Evolutionary conservation across 2,888 invertebrate genomes (phyloP).

Genomic region (Drosophila antonietae): DNA sequence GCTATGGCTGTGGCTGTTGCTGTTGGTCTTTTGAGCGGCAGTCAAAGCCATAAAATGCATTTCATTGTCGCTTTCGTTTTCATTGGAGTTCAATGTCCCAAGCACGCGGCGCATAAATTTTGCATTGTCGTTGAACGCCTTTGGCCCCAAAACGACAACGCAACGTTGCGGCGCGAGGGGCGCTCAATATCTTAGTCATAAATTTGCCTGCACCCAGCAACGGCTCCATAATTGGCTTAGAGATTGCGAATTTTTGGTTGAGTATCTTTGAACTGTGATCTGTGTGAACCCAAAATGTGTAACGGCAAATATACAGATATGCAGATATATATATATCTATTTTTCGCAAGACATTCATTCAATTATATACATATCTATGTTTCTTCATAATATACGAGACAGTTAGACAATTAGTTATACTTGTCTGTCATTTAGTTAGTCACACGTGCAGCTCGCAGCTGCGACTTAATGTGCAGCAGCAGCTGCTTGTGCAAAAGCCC

Average conservation of each 20-base stretch:
- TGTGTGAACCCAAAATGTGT: conserved; percentile 44
- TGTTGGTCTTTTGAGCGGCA: conserved; percentile 22
- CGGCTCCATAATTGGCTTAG: conserved; percentile 53
- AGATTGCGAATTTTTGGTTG: conserved; percentile 17
- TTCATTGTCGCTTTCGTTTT: conserved; percentile 77
- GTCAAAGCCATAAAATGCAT: conserved; percentile 59
- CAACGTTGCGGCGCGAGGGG: not conserved
- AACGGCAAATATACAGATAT: conserved; percentile 13
- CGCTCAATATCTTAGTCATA: conserved; percentile 45
- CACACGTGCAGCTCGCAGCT: conserved; percentile 33
- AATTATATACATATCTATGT: conserved; percentile 1
- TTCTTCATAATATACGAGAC: conserved; percentile 6
- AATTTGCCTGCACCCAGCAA: conserved; percentile 43
- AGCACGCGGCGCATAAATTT: conserved; percentile 59
- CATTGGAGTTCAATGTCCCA: conserved; percentile 69
- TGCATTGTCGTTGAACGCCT: conserved; percentile 52
- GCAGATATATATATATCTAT: too few relatives aligned
- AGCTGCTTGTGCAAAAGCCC: conserved; percentile 53
- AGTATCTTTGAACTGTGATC: conserved; percentile 33
- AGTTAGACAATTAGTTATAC: conserved; percentile 14
- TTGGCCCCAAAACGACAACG: conserved; percentile 19
- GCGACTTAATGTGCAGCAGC: conserved; percentile 37
- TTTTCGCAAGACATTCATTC: not conserved
- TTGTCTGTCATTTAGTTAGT: conserved; percentile 32
- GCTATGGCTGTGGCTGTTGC: too few relatives aligned